Base-by-base conservation (phyloP, 2,888 invertebrate species). In the Oscheius sp. region DNA sequence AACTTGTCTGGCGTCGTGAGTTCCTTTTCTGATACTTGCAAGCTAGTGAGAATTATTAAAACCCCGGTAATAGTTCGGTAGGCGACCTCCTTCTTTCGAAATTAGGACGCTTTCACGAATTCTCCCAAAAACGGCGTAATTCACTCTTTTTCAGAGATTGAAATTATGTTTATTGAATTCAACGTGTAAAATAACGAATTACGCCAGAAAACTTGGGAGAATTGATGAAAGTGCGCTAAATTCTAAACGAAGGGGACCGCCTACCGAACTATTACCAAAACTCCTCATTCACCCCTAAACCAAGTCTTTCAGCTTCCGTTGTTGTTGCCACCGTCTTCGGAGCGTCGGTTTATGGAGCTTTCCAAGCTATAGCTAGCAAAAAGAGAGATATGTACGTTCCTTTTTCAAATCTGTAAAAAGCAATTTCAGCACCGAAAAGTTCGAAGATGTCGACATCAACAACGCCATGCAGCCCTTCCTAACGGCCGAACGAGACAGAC, bases 391-490 rank as follows among this genome's bases (percentile, higher is more conserved):
- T 76, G 81, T 81, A 72, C 65, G 71, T 68, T 62, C n/a, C 50
- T 13, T 63, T n/a, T 9, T 55, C 48, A 10, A 9, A 42, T 9
- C 13, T 42, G 13, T 32, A 47, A 21, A 10, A 29, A 42, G 1
- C 37, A 47, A 7, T 76, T 85, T 78, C 65, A 86, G 86, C 55
- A 86, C 83, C 2, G 81, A 85, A 37, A 84, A 85, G 57, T 88
- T 88, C 79, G 87, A 88, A 73, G 89, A 89, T 70, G 81, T 76
- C 33, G 89, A 89, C 73, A 66, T 86, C n/a, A 78, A 77, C 58
- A 86, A 82, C 71, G 87, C 89, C 0, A 70, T 88, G 77, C 78
- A 89, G 79, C 89, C 89, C 0, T 89, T 89, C 78, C 68, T 89
- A 53, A 81, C 76, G 2, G 89, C 89, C 55, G 89, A 89, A 76